phyloP scores from a whole-genome alignment of 1,140 invertebrate species.

The Fopius arisanus region DNA sequence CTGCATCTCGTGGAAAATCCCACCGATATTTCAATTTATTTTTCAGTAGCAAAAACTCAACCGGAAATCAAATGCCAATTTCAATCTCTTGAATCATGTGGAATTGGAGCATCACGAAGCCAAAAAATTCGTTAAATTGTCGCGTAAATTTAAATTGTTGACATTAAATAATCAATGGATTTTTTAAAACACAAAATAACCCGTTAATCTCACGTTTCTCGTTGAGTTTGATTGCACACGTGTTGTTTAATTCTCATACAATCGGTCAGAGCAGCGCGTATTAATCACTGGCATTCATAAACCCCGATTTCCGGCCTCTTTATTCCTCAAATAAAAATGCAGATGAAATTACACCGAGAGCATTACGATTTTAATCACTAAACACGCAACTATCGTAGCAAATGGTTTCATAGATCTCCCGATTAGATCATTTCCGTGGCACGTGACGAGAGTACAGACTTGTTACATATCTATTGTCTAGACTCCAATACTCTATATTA shows the following conservation, averaged over 20 bases:
- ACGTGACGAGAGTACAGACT: constrained; percentile 24
- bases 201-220: not conserved
- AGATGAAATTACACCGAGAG: not conserved
- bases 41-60: no score
- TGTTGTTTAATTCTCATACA: not conserved
- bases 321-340: not conserved
- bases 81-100: no score
- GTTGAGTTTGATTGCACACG: no score
- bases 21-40: no score
- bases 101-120: no score
- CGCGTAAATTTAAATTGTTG: no score
- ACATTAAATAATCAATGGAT: not conserved
- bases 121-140: no score
- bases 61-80: no score
- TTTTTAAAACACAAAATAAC: not conserved
- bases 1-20: no score
- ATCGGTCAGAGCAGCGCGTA: not conserved
- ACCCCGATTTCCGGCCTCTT: not conserved
- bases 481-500: not conserved
- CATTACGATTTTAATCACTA: constrained; percentile 20
- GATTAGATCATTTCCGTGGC: constrained; percentile 28
- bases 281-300: not conserved
- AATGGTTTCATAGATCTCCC: constrained; percentile 22
- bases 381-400: constrained; percentile 18
- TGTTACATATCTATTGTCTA: not conserved